phyloP scores from a whole-genome alignment of 2,113 vertebrate genomes.

The Toxotes jaculatrix region DNA sequence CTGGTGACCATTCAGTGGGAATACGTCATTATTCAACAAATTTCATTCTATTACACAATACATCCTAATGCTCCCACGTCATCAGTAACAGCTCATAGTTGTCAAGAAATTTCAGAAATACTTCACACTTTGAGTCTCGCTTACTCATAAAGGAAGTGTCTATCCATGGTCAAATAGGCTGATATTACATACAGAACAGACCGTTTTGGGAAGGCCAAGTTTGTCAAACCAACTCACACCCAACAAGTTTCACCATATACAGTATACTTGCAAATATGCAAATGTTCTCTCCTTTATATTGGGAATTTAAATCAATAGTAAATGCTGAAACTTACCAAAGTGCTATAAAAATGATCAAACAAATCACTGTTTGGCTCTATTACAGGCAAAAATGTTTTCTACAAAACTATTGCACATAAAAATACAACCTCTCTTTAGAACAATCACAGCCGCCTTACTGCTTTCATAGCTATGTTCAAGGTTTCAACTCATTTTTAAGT shows the following conservation, averaged over 20 bases:
- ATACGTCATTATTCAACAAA: conserved; percentile 10
- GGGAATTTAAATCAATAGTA: conserved; percentile 42
- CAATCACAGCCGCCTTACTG: conserved; percentile 60
- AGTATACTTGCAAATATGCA: conserved; percentile 8
- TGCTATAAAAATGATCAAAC: conserved; percentile 68
- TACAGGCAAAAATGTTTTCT: conserved; percentile 67
- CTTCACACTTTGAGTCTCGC: background rate
- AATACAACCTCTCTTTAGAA: conserved; percentile 74
- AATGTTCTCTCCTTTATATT: conserved; percentile 16
- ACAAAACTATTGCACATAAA: conserved; percentile 82
- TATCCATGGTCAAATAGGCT: conserved; percentile 3
- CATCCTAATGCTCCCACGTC: conserved; percentile 52
- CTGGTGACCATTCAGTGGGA: conserved; percentile 64
- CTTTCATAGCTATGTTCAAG: conserved; percentile 53
- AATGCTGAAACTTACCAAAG: conserved; percentile 54
- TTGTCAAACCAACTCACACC: conserved; percentile 33
- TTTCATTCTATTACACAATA: conserved; percentile 12
- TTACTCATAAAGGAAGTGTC: conserved; percentile 18
- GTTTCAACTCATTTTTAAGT: conserved; percentile 38
- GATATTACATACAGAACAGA: conserved; percentile 34
- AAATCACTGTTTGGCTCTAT: conserved; percentile 53
- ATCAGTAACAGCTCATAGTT: conserved; percentile 62
- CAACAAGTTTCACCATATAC: conserved; percentile 19
- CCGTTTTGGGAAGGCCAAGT: conserved; percentile 36
- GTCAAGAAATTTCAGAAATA: conserved; percentile 16